phyloP scores from a whole-genome alignment of 2,888 invertebrate genomes.

The Myopa testacea region DNA sequence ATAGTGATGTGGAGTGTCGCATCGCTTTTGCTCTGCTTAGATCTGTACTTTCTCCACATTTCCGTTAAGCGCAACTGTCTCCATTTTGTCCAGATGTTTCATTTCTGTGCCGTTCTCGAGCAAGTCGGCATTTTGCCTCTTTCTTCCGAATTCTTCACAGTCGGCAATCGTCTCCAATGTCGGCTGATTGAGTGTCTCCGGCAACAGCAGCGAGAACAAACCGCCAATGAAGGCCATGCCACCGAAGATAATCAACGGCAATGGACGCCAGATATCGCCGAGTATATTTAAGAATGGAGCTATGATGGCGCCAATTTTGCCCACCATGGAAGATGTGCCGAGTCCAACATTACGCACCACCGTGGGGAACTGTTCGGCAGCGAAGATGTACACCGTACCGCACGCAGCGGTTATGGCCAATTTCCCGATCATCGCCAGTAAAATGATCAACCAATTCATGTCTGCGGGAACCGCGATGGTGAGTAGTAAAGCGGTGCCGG shows the following conservation, averaged over 20 bases:
- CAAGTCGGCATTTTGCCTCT: conserved; percentile 46
- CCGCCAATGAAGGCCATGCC: conserved; percentile 78
- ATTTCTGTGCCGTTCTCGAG: conserved; percentile 55
- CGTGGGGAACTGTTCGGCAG: conserved; percentile 81
- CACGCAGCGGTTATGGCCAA: conserved; percentile 80
- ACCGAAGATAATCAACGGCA: conserved; percentile 82
- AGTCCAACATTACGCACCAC: conserved; percentile 87
- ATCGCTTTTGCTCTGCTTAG: background rate
- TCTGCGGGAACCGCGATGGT: conserved; percentile 72
- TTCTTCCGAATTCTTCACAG: conserved; percentile 76
- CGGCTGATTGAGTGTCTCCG: conserved; percentile 79
- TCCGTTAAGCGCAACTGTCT: conserved; percentile 54
- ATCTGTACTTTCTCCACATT: conserved; percentile 9
- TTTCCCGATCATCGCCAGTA: conserved; percentile 78
- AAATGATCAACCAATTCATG: conserved; percentile 71
- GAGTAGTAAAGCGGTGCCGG: conserved; percentile 73
- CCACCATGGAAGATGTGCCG: conserved; percentile 87
- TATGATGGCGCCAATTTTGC: conserved; percentile 77
- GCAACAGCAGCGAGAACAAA: conserved; percentile 76
- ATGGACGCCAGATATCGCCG: conserved; percentile 71
- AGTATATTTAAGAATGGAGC: conserved; percentile 84
- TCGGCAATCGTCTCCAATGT: conserved; percentile 86
- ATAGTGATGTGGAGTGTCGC: too few relatives aligned
- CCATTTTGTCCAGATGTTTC: conserved; percentile 43
- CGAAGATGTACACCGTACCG: conserved; percentile 79